Evolutionary conservation across 2,888 invertebrate species (phyloP), one percentile per base, ranked within the genome.

Genomic region (Cancer borealis): DNA sequence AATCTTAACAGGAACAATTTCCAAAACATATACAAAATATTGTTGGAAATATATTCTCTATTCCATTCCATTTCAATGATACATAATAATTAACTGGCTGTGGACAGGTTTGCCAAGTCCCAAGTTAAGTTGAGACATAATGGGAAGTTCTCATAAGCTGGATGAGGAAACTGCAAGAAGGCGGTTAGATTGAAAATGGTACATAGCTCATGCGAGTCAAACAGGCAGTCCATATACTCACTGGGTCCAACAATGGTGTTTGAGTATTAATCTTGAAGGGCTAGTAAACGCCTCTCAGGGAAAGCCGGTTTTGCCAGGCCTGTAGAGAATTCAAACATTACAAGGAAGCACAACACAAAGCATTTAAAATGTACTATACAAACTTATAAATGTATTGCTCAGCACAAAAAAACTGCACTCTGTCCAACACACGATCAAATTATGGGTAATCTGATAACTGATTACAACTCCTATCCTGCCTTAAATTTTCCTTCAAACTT

Each of bases 261-360:
- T 88, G 84, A 45, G 87, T 87, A 93, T 93, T 91, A 93, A 93
- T 93, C 93, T 93, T 93, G 93, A 93, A 93, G 91, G 91, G 26
- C 49, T 87, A n/a, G 91, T 91, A 21, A 14, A 79, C 93, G 30
- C 79, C 17, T 12, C 49, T 14, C 39, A 84, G 87, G 93, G 93
- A 91, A 93, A 93, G 93, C 91, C 66, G 88, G 92, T 91, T 49
- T n/a, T 30, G 88, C 60, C 91, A 14, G 88, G 93, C 93, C 93
- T 93, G 93, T 21, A 21, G 66, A 49, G 26, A 46, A 45, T n/a
- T 45, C 89, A 66, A 60, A 92, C 21, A 17, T 84, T 6, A 73
- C 73, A 73, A 26, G 2, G 73, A 73, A 26, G n/a, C 26, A 73
- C 8, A 73, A 73, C 8, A 10, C n/a, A 26, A 26, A 5, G 2